Base-by-base conservation (phyloP, 92 coral and sea anemone species). In the Parazoanthus darwini region DNA sequence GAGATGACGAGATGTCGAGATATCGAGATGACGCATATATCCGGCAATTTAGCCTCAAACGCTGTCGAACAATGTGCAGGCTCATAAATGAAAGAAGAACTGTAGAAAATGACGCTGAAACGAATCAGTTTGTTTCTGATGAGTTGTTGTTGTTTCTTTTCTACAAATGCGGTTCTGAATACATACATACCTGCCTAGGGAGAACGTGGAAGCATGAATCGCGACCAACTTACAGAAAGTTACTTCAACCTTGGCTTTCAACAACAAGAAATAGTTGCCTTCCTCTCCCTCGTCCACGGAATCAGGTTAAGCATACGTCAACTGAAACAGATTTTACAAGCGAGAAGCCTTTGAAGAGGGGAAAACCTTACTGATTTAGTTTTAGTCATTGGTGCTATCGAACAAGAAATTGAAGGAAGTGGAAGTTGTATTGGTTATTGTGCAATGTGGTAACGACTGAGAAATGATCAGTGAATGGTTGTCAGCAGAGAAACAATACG, bases 401-500 rank as follows among this genome's bases (percentile, higher is more conserved):
- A 86, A 75, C 82, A 74, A 74, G 89, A 86, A 86, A 50, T 86
- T 25, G 82, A 86, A 74, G 82, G 89, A 86, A 51, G 65, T 37
- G 76, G 77, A 75, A 86, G 54, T 46, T 74, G 15, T n/a, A 74
- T 86, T 38, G 89, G 89, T 74, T 86, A 86, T 86, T 46, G 89
- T 8, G 70, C 82, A 50, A 86, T 86, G 89, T 78, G 82, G 82
- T 66, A 78, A 51, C 71, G 71, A 33, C 70, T 51, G 70, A 33
- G 70, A 39, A 86, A 86, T 74, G 82, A 86, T 65, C 88, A 86
- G 67, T 50, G 82, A 70, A 74, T 74, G 66, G 82, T 74, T 26
- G 88, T 86, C 13, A 86, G 88, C 80, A 58, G 81, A 85, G 88
- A 85, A 73, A 85, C 88, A 85, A 72, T 85, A n/a, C 88, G 88